Conservation (phyloP, 2,888 invertebrate genomes). For the Trachelus tabidus region DNA sequence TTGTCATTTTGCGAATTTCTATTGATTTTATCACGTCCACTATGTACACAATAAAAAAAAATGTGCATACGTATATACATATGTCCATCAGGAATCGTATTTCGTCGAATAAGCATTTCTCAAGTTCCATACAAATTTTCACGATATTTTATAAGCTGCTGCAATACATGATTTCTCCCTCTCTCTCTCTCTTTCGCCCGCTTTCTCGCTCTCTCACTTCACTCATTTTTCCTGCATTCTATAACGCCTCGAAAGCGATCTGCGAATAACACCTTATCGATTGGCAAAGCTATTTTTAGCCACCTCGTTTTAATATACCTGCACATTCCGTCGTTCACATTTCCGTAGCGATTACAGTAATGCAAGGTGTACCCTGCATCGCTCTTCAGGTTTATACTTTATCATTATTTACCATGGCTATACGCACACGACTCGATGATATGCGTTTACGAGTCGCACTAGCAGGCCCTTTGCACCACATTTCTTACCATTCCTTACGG, state of each 20-base stretch:
- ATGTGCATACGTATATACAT: not conserved
- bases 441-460: not conserved
- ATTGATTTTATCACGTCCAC: not conserved
- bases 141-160: no score
- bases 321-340: conserved; percentile 16
- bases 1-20: not conserved
- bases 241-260: no score
- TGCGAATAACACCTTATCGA: no score
- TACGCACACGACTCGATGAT: not conserved
- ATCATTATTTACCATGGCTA: not conserved
- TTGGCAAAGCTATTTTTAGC: no score
- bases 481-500: not conserved
- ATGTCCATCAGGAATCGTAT: no score
- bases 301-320: conserved; percentile 1
- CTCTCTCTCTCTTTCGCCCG: not conserved
- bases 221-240: no score
- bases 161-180: no score
- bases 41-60: not conserved
- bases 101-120: no score
- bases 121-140: no score
- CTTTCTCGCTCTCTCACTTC: not conserved
- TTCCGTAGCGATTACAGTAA: conserved; percentile 25
- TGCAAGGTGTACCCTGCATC: conserved; percentile 13
- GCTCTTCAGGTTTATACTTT: not conserved
- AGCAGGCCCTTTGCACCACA: not conserved